Percentiles rank a stretch among this genome's conserved stretches.
phyloP scores from a whole-genome alignment of 1,140 invertebrate species.

The Aphelinus certus region DNA sequence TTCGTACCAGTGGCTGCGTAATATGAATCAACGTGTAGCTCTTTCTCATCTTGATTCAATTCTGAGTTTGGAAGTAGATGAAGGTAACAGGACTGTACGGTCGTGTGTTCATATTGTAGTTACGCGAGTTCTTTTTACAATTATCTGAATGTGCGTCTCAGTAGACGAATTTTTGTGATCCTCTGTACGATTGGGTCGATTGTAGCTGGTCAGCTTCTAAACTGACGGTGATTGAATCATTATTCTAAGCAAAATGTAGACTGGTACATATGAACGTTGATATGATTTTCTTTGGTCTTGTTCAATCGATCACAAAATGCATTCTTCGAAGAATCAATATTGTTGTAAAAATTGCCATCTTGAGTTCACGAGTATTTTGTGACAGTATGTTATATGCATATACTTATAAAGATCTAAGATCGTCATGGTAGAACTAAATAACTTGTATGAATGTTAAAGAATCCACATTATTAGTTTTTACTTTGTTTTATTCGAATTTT shows the following conservation, averaged over 20 bases:
- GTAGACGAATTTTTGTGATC: conserved; percentile 11
- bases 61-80: conserved; percentile 17
- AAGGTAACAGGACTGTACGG: conserved; percentile 5
- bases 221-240: conserved; percentile 19
- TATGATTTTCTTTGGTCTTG: background rate
- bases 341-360: conserved; percentile 13
- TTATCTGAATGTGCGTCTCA: conserved; percentile 10
- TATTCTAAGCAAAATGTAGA: background rate
- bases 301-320: conserved; percentile 13
- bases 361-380: conserved; percentile 17
- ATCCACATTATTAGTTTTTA: conserved; percentile 11
- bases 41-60: conserved; percentile 7
- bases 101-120: conserved; percentile 24
- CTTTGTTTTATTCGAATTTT: conserved; percentile 4
- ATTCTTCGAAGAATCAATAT: background rate
- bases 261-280: conserved; percentile 9
- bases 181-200: conserved; percentile 6
- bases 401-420: conserved; percentile 1
- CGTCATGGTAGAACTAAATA: background rate
- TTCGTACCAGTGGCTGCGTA: conserved; percentile 15
- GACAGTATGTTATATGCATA: background rate
- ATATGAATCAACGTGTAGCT: background rate
- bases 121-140: conserved; percentile 23
- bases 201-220: conserved; percentile 9
- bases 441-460: conserved; percentile 8